Conservation (phyloP, 2,888 invertebrate species). For the Eilema griseolum region DNA sequence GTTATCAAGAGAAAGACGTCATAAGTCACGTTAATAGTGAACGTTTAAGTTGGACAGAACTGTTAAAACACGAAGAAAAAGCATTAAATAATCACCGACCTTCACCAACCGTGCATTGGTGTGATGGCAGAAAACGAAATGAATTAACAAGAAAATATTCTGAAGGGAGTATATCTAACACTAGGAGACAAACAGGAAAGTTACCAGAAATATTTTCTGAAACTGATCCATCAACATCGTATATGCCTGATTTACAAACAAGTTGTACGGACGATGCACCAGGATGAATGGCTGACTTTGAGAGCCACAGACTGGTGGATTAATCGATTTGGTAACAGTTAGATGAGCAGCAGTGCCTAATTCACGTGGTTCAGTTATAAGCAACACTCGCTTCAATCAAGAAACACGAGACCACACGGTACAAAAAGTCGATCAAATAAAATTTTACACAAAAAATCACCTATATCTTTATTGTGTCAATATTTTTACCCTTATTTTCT, state of each 20-base stretch:
- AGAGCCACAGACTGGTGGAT: slow-evolving; percentile 8
- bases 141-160: not conserved
- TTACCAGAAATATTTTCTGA: not conserved
- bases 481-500: too few species aligned
- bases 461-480: too few species aligned
- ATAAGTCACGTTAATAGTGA: slow-evolving; percentile 59
- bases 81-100: slow-evolving; percentile 33
- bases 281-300: slow-evolving; percentile 7
- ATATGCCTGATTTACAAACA: not conserved
- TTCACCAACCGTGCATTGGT: slow-evolving; percentile 27
- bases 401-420: not conserved
- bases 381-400: not conserved
- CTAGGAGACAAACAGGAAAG: not conserved
- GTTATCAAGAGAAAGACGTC: slow-evolving; percentile 53
- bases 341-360: not conserved
- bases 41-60: slow-evolving; percentile 57
- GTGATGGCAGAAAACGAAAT: slow-evolving; percentile 3
- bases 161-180: not conserved
- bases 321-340: not conserved
- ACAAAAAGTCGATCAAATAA: not conserved
- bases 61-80: slow-evolving; percentile 58
- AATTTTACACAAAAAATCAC: not conserved
- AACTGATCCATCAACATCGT: not conserved
- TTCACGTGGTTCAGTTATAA: not conserved
- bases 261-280: slow-evolving; percentile 15